phyloP scores from a whole-genome alignment of 2,113 vertebrate species.

The Leptobrachium leishanense region DNA sequence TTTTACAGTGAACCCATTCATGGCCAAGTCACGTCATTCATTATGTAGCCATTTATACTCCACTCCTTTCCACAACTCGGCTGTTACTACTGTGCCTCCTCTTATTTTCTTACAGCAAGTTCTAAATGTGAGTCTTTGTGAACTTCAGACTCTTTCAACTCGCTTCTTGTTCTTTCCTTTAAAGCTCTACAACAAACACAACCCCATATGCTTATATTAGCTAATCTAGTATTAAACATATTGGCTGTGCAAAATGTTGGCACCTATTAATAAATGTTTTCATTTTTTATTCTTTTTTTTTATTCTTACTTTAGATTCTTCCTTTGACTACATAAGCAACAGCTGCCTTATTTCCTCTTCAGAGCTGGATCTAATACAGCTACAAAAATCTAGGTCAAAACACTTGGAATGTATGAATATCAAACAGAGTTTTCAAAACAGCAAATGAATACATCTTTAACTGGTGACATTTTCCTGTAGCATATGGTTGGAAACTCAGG shows the following conservation, averaged over 20 bases:
- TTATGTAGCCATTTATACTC: constrained; percentile 16
- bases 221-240: constrained; percentile 84
- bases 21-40: constrained; percentile 49
- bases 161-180: constrained; percentile 83
- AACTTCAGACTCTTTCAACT: constrained; percentile 76
- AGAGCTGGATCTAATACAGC: constrained; percentile 79
- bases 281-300: constrained; percentile 70
- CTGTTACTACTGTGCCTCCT: constrained; percentile 27
- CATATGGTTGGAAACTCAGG: constrained; percentile 94
- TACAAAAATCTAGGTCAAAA: constrained; percentile 80
- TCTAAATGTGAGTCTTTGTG: constrained; percentile 74
- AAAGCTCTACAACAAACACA: constrained; percentile 79
- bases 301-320: constrained; percentile 71
- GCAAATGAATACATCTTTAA: constrained; percentile 96
- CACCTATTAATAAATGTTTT: constrained; percentile 84
- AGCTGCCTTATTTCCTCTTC: constrained; percentile 81
- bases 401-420: constrained; percentile 91
- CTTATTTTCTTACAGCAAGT: constrained; percentile 66
- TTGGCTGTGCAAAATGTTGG: constrained; percentile 80
- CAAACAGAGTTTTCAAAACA: constrained; percentile 90
- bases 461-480: constrained; percentile 95
- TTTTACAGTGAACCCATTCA: constrained; percentile 41
- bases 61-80: constrained; percentile 29
- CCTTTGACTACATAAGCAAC: constrained; percentile 83
- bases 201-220: constrained; percentile 85